phyloP scores from a whole-genome alignment of 2,888 invertebrate species.

The Taenaris catops region DNA sequence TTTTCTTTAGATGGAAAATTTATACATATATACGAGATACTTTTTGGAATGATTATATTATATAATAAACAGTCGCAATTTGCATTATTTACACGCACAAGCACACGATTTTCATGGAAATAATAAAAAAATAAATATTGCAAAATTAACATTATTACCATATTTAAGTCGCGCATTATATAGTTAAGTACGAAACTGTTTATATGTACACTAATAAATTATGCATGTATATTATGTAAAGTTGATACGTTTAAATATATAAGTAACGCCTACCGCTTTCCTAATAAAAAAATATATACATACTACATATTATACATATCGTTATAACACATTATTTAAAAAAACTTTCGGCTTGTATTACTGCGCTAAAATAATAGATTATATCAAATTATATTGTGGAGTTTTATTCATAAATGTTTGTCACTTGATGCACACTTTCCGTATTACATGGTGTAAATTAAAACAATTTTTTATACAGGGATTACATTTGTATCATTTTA shows the following conservation, averaged over 20 bases:
- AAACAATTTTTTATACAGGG: no score
- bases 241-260: no score
- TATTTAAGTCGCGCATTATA: slow-evolving; percentile 8
- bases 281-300: slow-evolving; percentile 5
- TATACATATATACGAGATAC: no score
- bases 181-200: slow-evolving; percentile 32
- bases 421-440: not conserved
- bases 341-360: slow-evolving; percentile 10
- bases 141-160: not conserved
- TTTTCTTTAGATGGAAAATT: slow-evolving; percentile 47
- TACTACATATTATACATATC: slow-evolving; percentile 10
- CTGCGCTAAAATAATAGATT: slow-evolving; percentile 6
- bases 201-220: slow-evolving; percentile 33
- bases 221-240: slow-evolving; percentile 57
- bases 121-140: not conserved
- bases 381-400: slow-evolving; percentile 11
- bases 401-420: slow-evolving; percentile 1
- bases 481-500: no score
- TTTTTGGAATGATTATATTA: no score
- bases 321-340: slow-evolving; percentile 2
- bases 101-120: slow-evolving; percentile 8
- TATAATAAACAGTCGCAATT: not conserved
- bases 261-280: slow-evolving; percentile 15
- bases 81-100: slow-evolving; percentile 10
- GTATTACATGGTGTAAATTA: no score